These are phyloP conservation scores for Seison nebaliae DNA, from an alignment of 1,140 invertebrate species.

Conservation along the genomic window DNA sequence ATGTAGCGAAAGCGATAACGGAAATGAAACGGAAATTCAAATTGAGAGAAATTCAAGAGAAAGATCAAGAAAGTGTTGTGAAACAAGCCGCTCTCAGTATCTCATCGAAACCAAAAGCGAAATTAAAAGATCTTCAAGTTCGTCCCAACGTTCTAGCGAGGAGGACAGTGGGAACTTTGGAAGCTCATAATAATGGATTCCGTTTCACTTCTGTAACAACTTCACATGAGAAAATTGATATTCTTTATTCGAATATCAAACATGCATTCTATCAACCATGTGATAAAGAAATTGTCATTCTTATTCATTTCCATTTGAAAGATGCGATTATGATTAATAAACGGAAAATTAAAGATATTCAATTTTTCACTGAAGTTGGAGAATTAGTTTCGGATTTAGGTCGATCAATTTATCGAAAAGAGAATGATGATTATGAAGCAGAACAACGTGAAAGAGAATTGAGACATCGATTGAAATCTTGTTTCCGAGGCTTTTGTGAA, in stretches of 20 bases:
- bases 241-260: constrained; percentile 96
- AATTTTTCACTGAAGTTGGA: constrained; percentile 98
- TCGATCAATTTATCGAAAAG: constrained; percentile 98
- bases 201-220: constrained; percentile 87
- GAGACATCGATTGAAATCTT: constrained; percentile 73
- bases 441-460: constrained; percentile 91
- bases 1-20: constrained; percentile 82
- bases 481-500: constrained; percentile 92
- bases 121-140: constrained; percentile 90
- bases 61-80: constrained; percentile 78
- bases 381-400: constrained; percentile 96
- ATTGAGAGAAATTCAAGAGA: constrained; percentile 83
- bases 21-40: constrained; percentile 97
- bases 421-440: constrained; percentile 83
- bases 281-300: constrained; percentile 96
- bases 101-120: constrained; percentile 85
- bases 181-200: constrained; percentile 88
- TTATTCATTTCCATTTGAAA: constrained; percentile 82
- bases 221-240: constrained; percentile 96
- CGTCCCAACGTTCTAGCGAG: constrained; percentile 91
- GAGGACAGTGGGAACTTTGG: constrained; percentile 60
- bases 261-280: constrained; percentile 98
- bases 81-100: constrained; percentile 91
- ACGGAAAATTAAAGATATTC: constrained; percentile 92
- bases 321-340: constrained; percentile 97